Percentiles rank a stretch among this genome's conserved stretches.
These are phyloP conservation scores for Allolobophora icterica DNA, from an alignment of 2,888 invertebrate species.

Conservation along the genomic window DNA sequence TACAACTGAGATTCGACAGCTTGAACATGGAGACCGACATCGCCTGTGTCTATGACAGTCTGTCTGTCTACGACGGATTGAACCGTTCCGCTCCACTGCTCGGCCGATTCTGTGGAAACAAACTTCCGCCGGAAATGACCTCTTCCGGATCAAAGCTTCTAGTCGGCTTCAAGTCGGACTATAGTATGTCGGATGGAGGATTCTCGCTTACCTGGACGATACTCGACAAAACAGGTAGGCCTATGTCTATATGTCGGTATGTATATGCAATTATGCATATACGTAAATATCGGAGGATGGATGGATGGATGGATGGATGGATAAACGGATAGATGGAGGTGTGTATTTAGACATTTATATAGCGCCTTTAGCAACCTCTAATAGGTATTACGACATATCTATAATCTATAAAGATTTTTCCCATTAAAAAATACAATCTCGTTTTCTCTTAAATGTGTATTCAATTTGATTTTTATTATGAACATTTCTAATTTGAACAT, in stretches of 20 bases:
- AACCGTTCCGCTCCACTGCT: conserved; percentile 19
- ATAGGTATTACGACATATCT: no score
- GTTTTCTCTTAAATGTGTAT: no score
- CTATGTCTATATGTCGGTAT: not conserved
- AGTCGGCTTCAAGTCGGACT: conserved; percentile 8
- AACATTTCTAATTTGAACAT: no score
- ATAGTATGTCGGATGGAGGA: conserved; percentile 4
- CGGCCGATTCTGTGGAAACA: conserved; percentile 30
- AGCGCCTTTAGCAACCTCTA: not conserved
- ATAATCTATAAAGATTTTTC: not conserved
- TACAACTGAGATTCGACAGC: conserved; percentile 26
- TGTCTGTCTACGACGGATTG: conserved; percentile 38
- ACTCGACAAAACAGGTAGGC: not conserved
- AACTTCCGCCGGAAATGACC: conserved; percentile 23
- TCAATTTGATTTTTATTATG: no score
- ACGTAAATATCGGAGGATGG: not conserved
- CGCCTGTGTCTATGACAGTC: conserved; percentile 33
- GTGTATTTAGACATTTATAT: not conserved
- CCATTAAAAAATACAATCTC: no score
- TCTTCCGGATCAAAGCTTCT: conserved; percentile 5
- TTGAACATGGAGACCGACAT: conserved; percentile 30
- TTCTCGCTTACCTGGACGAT: not conserved
- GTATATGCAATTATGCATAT: no score
- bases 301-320: not conserved
- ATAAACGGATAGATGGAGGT: no score